Base-by-base conservation (phyloP, 2,797 vertebrate genomes). In the Galaxias olidus region DNA sequence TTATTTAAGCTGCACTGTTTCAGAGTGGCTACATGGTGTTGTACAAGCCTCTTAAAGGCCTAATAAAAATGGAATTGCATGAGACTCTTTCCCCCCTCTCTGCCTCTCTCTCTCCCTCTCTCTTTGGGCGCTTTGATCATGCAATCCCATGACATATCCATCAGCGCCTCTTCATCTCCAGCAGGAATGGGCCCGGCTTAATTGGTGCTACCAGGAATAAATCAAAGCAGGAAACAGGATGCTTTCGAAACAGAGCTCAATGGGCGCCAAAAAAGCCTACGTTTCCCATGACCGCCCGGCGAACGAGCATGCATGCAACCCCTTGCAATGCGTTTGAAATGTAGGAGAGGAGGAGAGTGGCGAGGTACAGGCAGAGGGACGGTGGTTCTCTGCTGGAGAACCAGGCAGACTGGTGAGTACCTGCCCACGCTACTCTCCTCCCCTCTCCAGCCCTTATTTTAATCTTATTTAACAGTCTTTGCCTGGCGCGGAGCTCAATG, bases 391-490 rank as follows among this genome's bases (percentile, higher is more conserved):
- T 81, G 19, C 83, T 76, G 85, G 84, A 78, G 75, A 87, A 73
- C 30, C 30, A 30, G 80, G 77, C 81, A 67, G 86, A 74, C 83
- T 87, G 77, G 78, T 80, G 85, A 83, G 82, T 86, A 86, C 82
- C 87, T 87, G 65, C 45, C 57, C 52, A 84, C 78, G 82, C 83
- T 85, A 82, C 84, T 88, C 82, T 86, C 80, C 79, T 81, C 30
- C 30, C 30, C 30, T 30, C 30, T 30, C 30, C 30, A 85, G 82
- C 88, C 86, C 81, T 91, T 91, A 92, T 93, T 94, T 89, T 93
- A 92, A 93, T 94, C 92, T 93, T 93, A 94, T 92, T 94, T 93
- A 92, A 93, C 92, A 93, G 92, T 92, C 88, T 92, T 89, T 92
- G 90, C 89, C 91, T 88, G 87, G 91, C 90, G 90, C 79, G 74